phyloP scores from a whole-genome alignment of 2,888 invertebrate species.

The Bimastos eiseni region DNA sequence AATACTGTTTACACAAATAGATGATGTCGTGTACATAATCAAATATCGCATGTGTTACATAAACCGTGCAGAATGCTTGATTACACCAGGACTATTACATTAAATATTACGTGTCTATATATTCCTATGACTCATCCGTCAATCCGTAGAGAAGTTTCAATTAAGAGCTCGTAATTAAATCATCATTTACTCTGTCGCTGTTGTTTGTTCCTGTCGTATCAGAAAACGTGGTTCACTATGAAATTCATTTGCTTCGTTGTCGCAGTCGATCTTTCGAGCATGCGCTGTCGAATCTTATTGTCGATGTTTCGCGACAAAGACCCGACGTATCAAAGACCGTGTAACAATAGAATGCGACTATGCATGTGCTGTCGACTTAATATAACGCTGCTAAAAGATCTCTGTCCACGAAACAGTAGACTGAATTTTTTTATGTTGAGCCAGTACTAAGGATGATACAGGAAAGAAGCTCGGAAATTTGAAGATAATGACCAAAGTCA shows the following conservation, averaged over 20 bases:
- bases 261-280: not conserved
- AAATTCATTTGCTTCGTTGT: not conserved
- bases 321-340: not conserved
- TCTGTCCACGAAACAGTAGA: not conserved
- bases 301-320: not conserved
- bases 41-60: no score
- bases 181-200: slow-evolving; percentile 6
- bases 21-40: no score
- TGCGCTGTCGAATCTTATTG: slow-evolving; percentile 1
- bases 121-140: not conserved
- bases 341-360: not conserved
- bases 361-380: not conserved
- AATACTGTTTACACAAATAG: no score
- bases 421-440: not conserved
- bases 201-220: not conserved
- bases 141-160: not conserved
- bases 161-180: not conserved
- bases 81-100: not conserved
- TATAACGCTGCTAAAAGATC: not conserved
- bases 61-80: not conserved
- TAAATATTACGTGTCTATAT: not conserved
- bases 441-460: not conserved
- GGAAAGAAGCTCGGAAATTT: no score
- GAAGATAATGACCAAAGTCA: no score
- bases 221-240: not conserved